Conservation (phyloP, 23 tunicate species). For the Phallusia fumigata region DNA sequence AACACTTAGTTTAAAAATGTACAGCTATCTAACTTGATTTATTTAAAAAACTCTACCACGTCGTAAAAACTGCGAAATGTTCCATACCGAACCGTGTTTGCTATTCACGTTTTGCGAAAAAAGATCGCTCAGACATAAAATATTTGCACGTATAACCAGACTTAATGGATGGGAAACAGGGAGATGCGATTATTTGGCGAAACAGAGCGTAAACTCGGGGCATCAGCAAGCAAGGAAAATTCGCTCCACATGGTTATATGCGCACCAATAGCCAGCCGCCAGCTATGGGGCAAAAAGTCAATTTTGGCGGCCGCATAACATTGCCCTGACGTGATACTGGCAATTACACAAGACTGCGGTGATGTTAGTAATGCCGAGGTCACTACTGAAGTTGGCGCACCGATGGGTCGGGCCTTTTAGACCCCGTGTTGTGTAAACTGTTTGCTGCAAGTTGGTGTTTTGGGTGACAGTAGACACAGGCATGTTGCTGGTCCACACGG, state of each 20-base stretch:
- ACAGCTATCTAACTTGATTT: too few species aligned
- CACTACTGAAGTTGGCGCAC: neutral
- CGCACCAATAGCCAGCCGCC: neutral
- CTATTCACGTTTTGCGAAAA: too few species aligned
- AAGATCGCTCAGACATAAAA: too few species aligned
- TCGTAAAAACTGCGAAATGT: too few species aligned
- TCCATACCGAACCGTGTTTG: too few species aligned
- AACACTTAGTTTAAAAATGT: too few species aligned
- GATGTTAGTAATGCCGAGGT: neutral
- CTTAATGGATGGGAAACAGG: too few species aligned
- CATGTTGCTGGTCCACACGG: neutral
- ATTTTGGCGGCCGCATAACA: neutral
- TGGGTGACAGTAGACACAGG: neutral
- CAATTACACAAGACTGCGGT: neutral
- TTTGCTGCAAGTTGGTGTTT: neutral
- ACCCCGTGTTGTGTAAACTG: neutral
- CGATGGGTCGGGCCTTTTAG: neutral
- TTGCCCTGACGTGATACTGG: neutral
- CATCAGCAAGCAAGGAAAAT: neutral
- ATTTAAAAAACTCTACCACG: too few species aligned
- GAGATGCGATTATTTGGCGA: conserved; percentile 11
- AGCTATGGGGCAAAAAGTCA: too few species aligned
- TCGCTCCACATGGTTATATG: neutral
- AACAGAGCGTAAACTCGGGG: neutral
- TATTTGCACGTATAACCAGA: too few species aligned